Evolutionary conservation across 2,113 vertebrate species (phyloP), one percentile per base, ranked within the genome.

Genomic region (Willisornis vidua): DNA sequence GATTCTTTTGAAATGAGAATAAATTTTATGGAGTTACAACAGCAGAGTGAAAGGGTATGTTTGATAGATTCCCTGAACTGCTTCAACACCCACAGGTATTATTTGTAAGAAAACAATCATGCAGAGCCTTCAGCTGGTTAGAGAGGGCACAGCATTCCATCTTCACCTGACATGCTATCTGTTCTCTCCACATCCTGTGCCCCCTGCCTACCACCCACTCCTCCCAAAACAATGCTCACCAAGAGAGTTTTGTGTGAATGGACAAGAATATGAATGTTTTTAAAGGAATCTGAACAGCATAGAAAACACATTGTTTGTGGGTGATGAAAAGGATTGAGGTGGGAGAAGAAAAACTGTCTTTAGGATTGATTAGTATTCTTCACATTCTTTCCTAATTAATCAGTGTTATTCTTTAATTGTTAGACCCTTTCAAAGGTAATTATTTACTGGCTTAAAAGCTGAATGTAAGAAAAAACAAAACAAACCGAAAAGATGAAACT

Each of bases 11-110:
- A 98, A 97, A 98, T 87, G 93, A 97, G 96, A 97, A 97, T 97
- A 98, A 97, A 98, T 97, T 97, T 98, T 97, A 95, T 94, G 89
- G 96, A 96, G 96, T 97, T 97, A 59, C 84, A 98, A 91, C 66
- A 94, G 97, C 90, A 97, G 97, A 98, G 97, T 97, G 97, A 97
- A 98, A 97, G 97, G 96, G 91, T 96, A 61, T 83, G 95, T 97
- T 97, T 98, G 97, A 98, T 98, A 97, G 97, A 97, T 98, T 98
- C 94, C 85, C 91, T 85, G 95, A 98, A 86, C 94, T 97, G 95
- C 95, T 98, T 97, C 97, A 97, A 98, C 98, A 98, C 98, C 97
- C 98, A 98, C 98, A 98, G 98, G 98, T 98, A 97, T 98, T 98
- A 98, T 98, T 98, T 98, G 97, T 97, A 97, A 98, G 98, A 97